Conservation (phyloP, 2,888 invertebrate genomes). For the Strigamia crassipes region DNA sequence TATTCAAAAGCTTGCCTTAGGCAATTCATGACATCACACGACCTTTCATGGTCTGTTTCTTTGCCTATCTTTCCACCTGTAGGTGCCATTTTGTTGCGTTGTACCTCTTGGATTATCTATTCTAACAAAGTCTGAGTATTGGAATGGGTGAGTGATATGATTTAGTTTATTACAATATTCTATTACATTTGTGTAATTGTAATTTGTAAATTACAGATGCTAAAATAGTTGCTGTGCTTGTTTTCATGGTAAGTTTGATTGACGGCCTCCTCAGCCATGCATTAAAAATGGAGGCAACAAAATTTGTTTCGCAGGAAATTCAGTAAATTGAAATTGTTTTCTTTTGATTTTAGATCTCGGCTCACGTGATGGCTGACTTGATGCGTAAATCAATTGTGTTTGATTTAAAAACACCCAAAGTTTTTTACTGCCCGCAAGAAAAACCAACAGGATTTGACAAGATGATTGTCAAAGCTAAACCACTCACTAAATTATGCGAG, state of each 20-base stretch:
- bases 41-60: constrained; percentile 10
- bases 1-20: background rate
- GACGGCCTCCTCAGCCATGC: no score
- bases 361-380: constrained; percentile 68
- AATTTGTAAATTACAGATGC: background rate
- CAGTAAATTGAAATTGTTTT: background rate
- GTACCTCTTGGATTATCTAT: background rate
- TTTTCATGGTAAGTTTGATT: background rate
- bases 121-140: background rate
- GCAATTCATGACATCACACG: background rate
- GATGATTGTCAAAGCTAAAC: constrained; percentile 65
- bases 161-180: no score
- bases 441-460: constrained; percentile 77
- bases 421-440: constrained; percentile 77
- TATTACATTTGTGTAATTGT: no score
- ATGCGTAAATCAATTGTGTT: constrained; percentile 77
- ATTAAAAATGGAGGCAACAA: background rate
- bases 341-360: constrained; percentile 50
- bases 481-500: constrained; percentile 74
- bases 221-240: background rate
- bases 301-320: background rate
- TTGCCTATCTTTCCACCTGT: background rate
- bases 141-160: background rate
- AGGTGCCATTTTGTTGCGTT: background rate
- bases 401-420: constrained; percentile 77